Percentiles rank a stretch among this genome's conserved stretches.
Evolutionary conservation across 2,797 vertebrate species (phyloP).

Genomic region (Odontamblyopus rebecca): DNA sequence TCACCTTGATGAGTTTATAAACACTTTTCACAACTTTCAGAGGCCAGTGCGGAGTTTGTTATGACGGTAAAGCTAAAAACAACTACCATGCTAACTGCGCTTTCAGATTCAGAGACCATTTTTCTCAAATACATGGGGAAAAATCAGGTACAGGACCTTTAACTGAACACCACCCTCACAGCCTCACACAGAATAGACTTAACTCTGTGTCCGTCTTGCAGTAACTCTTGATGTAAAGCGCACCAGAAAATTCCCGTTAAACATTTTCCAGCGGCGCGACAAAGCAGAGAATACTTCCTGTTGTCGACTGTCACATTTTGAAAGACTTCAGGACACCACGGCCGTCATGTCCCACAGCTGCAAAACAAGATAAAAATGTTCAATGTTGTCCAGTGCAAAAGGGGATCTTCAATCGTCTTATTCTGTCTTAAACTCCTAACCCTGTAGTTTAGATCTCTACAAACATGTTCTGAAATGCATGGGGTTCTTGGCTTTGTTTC

Average conservation of each 20-base stretch:
- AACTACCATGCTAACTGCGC: no score
- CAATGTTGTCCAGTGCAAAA: neutral
- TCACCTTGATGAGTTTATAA: no score
- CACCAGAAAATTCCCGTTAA: constrained; percentile 36
- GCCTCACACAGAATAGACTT: constrained; percentile 1
- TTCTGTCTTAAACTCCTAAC: no score
- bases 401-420: neutral
- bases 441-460: no score
- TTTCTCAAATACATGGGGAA: no score
- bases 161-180: neutral
- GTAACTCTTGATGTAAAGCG: constrained; percentile 17
- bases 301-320: constrained; percentile 24
- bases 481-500: no score
- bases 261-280: constrained; percentile 42
- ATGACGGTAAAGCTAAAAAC: no score
- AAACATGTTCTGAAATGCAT: no score
- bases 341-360: constrained; percentile 99
- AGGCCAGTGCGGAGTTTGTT: no score
- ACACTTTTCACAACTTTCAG: no score
- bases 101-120: no score
- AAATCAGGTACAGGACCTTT: no score
- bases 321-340: constrained; percentile 88
- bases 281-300: constrained; percentile 1
- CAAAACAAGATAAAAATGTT: constrained; percentile 18
- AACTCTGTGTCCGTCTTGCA: constrained; percentile 22